Base-by-base conservation (phyloP, 2,888 invertebrate species). In the Eupsilia transversa region DNA sequence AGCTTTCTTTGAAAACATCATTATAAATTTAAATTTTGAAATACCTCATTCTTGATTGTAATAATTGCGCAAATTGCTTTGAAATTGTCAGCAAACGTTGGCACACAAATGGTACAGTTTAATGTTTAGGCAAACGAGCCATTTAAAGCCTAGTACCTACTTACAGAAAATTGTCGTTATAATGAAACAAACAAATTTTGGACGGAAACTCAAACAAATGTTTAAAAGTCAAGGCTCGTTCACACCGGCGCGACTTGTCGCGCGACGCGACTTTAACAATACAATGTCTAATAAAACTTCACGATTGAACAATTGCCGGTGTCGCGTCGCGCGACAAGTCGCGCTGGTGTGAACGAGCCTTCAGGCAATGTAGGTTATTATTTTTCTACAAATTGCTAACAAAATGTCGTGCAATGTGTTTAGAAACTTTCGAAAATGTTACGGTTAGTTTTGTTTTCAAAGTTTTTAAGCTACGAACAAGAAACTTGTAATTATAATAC, bases 181-280 rank as follows among this genome's bases (percentile, higher is more conserved):
- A 66, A 66, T 49, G 4, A 54, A 64, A 46, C 35, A 6, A 52
- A 41, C 33, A 65, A 27, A 83, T 72, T 83, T 77, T 33, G 43
- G 46, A 3, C 12, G 1, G 10, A 72, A 79, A 69, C 65, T 56
- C 14, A 59, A 41, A 27, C 54, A 59, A 72, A 72, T 46, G 61
- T 65, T 57, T n/a, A 12, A 59, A 61, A 43, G 54, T 78, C n/a
- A n/a, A n/a, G n/a, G n/a, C n/a, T n/a, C n/a, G n/a, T n/a, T n/a
- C n/a, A n/a, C n/a, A n/a, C n/a, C n/a, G n/a, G n/a, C n/a, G n/a
- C n/a, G n/a, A n/a, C n/a, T n/a, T n/a, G n/a, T n/a, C n/a, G n/a
- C n/a, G n/a, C n/a, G n/a, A n/a, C n/a, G n/a, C n/a, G n/a, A n/a
- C n/a, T n/a, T n/a, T n/a, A n/a, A n/a, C n/a, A n/a, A n/a, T n/a